Base-by-base conservation (phyloP, 1,140 invertebrate genomes). In the Gryon sp. region DNA sequence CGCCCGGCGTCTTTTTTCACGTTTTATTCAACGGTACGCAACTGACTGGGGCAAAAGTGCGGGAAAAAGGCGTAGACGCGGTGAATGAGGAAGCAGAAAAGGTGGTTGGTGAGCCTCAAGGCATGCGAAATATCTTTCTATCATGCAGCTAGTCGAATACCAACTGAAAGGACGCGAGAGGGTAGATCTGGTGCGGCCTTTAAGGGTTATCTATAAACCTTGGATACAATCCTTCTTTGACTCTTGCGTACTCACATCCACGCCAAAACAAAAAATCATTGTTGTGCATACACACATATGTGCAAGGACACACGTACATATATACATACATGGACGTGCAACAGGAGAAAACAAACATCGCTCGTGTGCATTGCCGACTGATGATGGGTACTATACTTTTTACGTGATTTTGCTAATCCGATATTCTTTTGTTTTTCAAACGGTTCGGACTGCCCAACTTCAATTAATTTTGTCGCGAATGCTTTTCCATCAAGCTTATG, bases 51-150 rank as follows among this genome's bases (percentile, higher is more conserved):
- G 66, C 63, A 40, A 73, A 53, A 70, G 43, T 68, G 48, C 46
- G 48, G 53, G 62, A 72, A 62, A 75, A 75, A 65, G 65, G 73
- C 68, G 59, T 60, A 80, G 70, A 76, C 63, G 65, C 53, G 70
- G 76, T 72, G 68, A 77, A 78, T 75, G 70, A 63, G 76, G 52
- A 70, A 70, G 65, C 59, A 76, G 76, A 77, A 80, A 76, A 74
- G 43, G 63, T 66, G 52, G 65, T 48, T 45, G 75, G 59, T 50
- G 72, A 75, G 76, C 76, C 73, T 76, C 50, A 41, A 74, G 80
- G 80, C 83, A 84, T 78, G 84, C 73, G 75, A 84, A n/a, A 84
- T 85, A 80, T 76, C 76, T 82, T 83, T 80, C 76, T 76, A 70
- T 78, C 50, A 36, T 36, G 53, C 36, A 38, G 40, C 34, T 43